These are phyloP conservation scores for Periophthalmodon schlosseri DNA, from an alignment of 2,113 vertebrate species.

Conservation along the genomic window DNA sequence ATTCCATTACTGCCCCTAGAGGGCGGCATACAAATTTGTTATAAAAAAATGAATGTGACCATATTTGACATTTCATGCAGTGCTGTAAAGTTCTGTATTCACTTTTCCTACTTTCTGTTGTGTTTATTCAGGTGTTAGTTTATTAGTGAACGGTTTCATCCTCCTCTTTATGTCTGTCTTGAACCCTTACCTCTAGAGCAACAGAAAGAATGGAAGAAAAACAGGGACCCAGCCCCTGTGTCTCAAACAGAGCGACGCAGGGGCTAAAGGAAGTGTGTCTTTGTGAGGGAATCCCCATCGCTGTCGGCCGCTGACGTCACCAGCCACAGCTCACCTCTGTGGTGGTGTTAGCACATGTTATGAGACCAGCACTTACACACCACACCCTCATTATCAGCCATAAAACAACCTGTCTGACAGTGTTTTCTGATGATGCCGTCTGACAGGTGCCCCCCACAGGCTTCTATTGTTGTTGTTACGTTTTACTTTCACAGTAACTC, in stretches of 20 bases:
- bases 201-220: constrained; percentile 19
- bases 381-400: constrained; percentile 51
- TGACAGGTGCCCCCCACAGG: not conserved
- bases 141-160: constrained; percentile 26
- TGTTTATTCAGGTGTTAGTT: constrained; percentile 32
- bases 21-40: constrained; percentile 42
- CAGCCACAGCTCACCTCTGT: constrained; percentile 59
- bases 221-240: constrained; percentile 29
- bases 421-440: not conserved
- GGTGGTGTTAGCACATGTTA: constrained; percentile 63
- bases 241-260: constrained; percentile 29
- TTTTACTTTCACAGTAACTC: not conserved
- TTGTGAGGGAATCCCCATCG: constrained; percentile 72
- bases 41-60: constrained; percentile 27
- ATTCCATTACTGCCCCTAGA: constrained; percentile 22
- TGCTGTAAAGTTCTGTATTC: constrained; percentile 34
- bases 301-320: constrained; percentile 62
- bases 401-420: constrained; percentile 18
- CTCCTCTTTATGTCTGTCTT: constrained; percentile 14
- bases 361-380: constrained; percentile 45
- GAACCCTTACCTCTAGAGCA: constrained; percentile 5
- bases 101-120: constrained; percentile 20
- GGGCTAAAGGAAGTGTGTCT: constrained; percentile 38
- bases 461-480: constrained; percentile 12
- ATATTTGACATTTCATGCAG: constrained; percentile 47